phyloP scores from a whole-genome alignment of 2,113 vertebrate species.

The Ptyas mucosa region DNA sequence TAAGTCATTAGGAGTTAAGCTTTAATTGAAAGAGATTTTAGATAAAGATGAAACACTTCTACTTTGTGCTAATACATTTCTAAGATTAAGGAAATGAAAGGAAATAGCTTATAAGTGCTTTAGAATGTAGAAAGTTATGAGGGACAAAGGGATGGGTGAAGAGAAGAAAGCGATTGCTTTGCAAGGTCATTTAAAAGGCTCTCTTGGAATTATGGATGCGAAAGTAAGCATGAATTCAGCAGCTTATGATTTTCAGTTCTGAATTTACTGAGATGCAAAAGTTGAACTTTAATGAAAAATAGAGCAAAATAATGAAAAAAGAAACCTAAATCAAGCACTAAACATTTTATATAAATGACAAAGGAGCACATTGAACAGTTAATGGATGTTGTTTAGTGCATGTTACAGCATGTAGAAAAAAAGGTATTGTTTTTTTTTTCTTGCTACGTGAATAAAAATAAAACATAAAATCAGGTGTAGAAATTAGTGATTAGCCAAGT shows the following conservation, averaged over 20 bases:
- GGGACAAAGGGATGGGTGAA: neutral
- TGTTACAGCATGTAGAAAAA: neutral
- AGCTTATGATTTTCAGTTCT: neutral
- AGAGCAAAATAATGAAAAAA: conserved; percentile 15
- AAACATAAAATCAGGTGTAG: neutral
- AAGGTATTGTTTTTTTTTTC: neutral
- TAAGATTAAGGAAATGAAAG: neutral
- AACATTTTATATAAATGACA: neutral
- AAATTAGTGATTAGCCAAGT: neutral
- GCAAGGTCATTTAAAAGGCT: neutral
- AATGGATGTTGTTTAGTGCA: neutral
- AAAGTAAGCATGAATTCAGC: neutral
- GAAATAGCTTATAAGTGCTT: neutral
- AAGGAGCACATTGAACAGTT: neutral
- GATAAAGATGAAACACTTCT: neutral
- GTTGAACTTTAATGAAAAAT: too few relatives aligned
- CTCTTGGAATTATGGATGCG: too few relatives aligned
- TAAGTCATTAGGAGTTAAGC: neutral
- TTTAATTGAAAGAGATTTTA: neutral
- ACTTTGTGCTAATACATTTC: neutral
- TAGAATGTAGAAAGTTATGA: neutral
- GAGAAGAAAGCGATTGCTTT: neutral
- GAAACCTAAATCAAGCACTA: neutral
- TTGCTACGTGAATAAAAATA: neutral
- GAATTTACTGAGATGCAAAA: neutral